Conservation (phyloP, 2,113 vertebrate genomes). For the Candoia aspera region DNA sequence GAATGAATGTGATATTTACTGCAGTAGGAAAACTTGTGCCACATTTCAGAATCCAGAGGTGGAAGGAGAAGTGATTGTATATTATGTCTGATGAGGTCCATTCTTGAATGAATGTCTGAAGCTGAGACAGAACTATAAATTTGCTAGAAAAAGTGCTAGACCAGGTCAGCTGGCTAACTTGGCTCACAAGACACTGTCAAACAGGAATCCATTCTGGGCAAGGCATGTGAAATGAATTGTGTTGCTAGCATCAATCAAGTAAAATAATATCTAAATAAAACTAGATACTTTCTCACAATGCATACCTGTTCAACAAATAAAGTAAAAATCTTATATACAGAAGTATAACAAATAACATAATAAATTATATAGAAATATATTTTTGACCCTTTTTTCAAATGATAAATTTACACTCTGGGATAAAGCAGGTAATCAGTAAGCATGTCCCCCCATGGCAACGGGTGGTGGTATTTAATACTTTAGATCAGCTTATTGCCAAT, state of each 20-base stretch:
- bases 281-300: background rate
- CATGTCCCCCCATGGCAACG: background rate
- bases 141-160: background rate
- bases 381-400: background rate
- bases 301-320: background rate
- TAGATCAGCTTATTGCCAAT: background rate
- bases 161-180: background rate
- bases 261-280: background rate
- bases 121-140: background rate
- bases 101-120: background rate
- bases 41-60: background rate
- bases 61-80: background rate
- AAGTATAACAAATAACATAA: background rate
- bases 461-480: background rate
- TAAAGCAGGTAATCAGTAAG: background rate
- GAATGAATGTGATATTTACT: background rate
- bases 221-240: background rate
- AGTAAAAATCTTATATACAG: background rate
- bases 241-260: background rate
- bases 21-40: background rate
- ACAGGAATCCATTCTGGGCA: background rate
- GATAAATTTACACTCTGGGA: background rate
- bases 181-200: background rate
- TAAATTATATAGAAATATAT: background rate
- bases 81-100: background rate